Base-by-base conservation (phyloP, 2,797 vertebrate genomes). In the Rhabdophis nuchalis region DNA sequence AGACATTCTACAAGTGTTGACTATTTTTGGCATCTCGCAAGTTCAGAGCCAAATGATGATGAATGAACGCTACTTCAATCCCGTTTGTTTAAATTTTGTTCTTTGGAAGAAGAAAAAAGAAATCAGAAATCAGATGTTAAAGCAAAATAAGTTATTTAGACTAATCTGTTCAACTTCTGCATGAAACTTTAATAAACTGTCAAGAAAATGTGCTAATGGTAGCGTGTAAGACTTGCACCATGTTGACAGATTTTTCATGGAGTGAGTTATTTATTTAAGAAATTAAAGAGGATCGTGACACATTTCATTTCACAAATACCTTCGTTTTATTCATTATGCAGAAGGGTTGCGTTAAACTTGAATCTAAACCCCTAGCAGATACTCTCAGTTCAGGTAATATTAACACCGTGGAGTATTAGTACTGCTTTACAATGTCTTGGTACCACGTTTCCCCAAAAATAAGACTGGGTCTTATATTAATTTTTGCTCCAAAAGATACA, bases 111-210 rank as follows among this genome's bases (percentile, higher is more conserved):
- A 11, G 13, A n/a, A n/a, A n/a, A 53, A 60, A 72, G 36, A 92
- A 77, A 97, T 94, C 85, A 96, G 94, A 94, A 96, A 94, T 94
- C 87, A 95, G 87, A 89, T 93, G 72, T 92, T 94, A 96, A 95
- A 89, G 86, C 25, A 95, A 97, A 97, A 96, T 95, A 97, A 96
- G 92, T 93, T 96, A 96, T 96, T 97, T 97, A 95, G 54, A 93
- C 52, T 95, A 96, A 96, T 96, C 93, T 95, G 64, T 92, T 94
- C 93, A 85, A 95, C 92, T 96, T 14, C 93, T 93, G 93, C 89
- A 94, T 94, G 61, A 95, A 97, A 96, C 86, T 96, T 96, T 95
- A 96, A 96, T 95, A 96, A 97, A 95, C 91, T 96, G 89, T 95
- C 95, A 97, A 95, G 94, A 96, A 94, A 86, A 93, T 93, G 85